phyloP scores from a whole-genome alignment of 2,888 invertebrate species.

The Steinernema hermaphroditum region DNA sequence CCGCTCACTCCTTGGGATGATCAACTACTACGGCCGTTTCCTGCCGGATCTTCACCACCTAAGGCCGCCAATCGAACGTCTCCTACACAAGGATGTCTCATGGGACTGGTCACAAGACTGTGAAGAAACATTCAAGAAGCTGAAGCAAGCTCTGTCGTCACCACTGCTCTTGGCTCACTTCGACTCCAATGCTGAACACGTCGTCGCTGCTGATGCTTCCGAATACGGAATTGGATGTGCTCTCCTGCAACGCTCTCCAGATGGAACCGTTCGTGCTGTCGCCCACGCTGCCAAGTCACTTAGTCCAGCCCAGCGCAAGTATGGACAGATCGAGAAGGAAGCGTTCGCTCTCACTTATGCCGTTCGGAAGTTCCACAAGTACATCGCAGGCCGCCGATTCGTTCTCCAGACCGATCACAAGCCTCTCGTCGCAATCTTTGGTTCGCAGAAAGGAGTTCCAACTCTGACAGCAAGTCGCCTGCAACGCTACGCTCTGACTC shows the following conservation, averaged over 20 bases:
- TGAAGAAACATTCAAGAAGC: constrained; percentile 39
- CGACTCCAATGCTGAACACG: constrained; percentile 57
- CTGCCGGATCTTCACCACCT: constrained; percentile 33
- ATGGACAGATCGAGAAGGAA: constrained; percentile 61
- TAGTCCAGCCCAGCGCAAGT: constrained; percentile 44
- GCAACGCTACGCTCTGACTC: constrained; percentile 49
- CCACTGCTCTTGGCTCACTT: constrained; percentile 60
- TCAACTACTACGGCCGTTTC: constrained; percentile 41
- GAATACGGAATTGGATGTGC: constrained; percentile 63
- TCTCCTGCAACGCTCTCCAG: constrained; percentile 45
- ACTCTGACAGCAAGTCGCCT: constrained; percentile 56
- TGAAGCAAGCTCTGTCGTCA: constrained; percentile 52
- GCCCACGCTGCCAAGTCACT: constrained; percentile 41
- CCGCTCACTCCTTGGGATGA: constrained; percentile 35
- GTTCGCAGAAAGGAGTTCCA: constrained; percentile 49
- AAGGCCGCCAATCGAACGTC: constrained; percentile 46
- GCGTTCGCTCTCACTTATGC: constrained; percentile 67
- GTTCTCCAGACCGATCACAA: constrained; percentile 55
- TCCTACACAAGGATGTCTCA: constrained; percentile 40
- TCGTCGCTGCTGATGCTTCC: constrained; percentile 67
- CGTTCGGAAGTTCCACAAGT: constrained; percentile 67
- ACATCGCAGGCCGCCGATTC: constrained; percentile 68
- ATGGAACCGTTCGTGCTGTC: constrained; percentile 53
- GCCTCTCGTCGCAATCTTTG: constrained; percentile 64
- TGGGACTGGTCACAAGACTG: constrained; percentile 41